These are phyloP conservation scores for Anolis carolinensis DNA, from an alignment of 2,113 vertebrate species.

Conservation along the genomic window DNA sequence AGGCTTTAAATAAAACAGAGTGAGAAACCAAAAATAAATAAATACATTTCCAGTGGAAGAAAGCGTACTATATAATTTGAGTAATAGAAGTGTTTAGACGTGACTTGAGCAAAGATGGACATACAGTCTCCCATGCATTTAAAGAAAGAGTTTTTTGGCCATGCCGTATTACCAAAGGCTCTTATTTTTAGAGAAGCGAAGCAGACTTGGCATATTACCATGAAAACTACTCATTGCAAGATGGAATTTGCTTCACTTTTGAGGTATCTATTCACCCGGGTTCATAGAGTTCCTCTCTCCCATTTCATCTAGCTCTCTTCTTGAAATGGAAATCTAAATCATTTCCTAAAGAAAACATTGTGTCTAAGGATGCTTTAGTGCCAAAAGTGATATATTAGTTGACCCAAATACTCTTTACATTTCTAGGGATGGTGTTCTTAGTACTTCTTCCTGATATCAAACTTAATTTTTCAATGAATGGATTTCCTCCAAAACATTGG, in stretches of 20 bases:
- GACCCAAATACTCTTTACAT: neutral
- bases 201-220: neutral
- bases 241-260: neutral
- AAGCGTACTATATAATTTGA: neutral
- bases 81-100: neutral
- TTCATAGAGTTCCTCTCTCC: neutral
- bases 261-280: too few relatives aligned
- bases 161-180: neutral
- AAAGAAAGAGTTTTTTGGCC: neutral
- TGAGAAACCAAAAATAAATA: neutral
- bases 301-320: too few relatives aligned
- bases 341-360: neutral
- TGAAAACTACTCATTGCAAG: neutral
- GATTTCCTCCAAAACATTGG: too few relatives aligned
- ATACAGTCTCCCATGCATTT: too few relatives aligned
- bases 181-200: neutral
- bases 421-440: too few relatives aligned
- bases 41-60: neutral
- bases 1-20: neutral
- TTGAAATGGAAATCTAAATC: neutral
- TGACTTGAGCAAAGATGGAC: neutral
- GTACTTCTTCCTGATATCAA: too few relatives aligned
- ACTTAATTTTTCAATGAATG: too few relatives aligned
- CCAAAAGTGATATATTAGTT: neutral
- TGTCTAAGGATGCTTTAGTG: neutral